Evolutionary conservation across 2,113 vertebrate genomes (phyloP), one percentile per base, ranked within the genome.

Genomic region (Sprattus sprattus): DNA sequence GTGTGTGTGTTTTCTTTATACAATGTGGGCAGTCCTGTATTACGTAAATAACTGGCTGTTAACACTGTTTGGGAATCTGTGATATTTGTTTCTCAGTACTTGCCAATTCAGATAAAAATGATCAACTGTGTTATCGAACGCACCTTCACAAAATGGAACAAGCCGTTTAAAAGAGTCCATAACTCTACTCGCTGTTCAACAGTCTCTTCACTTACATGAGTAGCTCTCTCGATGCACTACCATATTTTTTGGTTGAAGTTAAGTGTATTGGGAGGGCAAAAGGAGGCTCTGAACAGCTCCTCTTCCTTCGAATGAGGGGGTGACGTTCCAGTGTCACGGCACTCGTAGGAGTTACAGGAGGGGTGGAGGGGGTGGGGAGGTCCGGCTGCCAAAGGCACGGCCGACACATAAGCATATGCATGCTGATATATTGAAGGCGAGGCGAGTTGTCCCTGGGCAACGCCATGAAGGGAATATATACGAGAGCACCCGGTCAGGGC

Each of bases 271-370:
- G 1, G 32, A 44, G 71, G 71, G 71, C 71, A 78, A 78, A 18
- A 39, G 71, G 71, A n/a, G 10, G 11, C 28, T 16, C 25, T 3
- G 71, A 44, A 39, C 71, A 13, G 32, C 28, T 44, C 80, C 45
- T 81, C 82, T 86, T 85, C 86, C 87, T 82, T 87, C 71, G 87
- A 88, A 89, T 91, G 92, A 93, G 92, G 13, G 89, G 50, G 87
- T 92, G 94, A 95, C 94, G 94, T 95, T 95, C 92, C 89, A 87
- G 84, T 89, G 91, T 90, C 91, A 89, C 87, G 89, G 89, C 28
- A 78, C 71, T 39, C 71, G 13, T 28, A 78, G 71, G 28, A 78
- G 25, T 39, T 32, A 32, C 71, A 25, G 22, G n/a, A 6, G 0
- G 20, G 8, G 25, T 1, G 64, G 22, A 1, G 22, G 64, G 4